Percentiles rank a stretch among this genome's conserved stretches.
These are phyloP conservation scores for Hapalemur alaotrensis DNA, from an alignment of 2,797 vertebrate genomes.

Conservation along the genomic window DNA sequence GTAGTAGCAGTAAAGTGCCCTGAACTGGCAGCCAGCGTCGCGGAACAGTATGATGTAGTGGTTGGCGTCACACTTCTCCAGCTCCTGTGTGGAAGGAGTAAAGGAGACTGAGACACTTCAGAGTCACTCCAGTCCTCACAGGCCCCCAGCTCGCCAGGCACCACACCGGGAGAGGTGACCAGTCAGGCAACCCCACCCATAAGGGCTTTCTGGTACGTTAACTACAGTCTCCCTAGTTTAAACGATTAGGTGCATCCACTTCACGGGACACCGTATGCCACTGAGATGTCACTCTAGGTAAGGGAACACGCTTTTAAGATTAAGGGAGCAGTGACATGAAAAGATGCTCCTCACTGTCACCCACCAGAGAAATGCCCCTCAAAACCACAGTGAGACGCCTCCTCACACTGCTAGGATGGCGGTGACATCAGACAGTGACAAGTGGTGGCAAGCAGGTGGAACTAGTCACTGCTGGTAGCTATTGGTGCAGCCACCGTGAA, in stretches of 20 bases:
- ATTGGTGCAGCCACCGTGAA: neutral
- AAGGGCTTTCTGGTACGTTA: neutral
- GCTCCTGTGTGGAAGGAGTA: constrained; percentile 84
- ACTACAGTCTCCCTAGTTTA: neutral
- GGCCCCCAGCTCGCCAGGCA: neutral
- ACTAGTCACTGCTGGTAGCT: too few relatives aligned
- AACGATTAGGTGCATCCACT: neutral
- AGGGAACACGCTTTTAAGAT: neutral
- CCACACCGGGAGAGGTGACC: neutral
- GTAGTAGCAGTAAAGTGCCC: constrained; percentile 96
- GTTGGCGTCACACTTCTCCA: constrained; percentile 97
- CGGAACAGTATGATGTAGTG: constrained; percentile 98
- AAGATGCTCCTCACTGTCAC: rapidly evolving
- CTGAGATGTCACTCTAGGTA: rapidly evolving
- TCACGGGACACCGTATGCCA: neutral
- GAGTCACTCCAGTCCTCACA: neutral
- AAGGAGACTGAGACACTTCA: neutral
- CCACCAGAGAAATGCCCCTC: neutral
- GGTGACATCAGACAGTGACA: too few relatives aligned
- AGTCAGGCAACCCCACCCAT: neutral
- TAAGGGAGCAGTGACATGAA: neutral
- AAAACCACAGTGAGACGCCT: neutral
- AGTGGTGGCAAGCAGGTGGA: neutral
- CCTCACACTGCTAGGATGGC: neutral
- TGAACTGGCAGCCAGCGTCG: constrained; percentile 96